Evolutionary conservation across 1,140 invertebrate species (phyloP), one percentile per base, ranked within the genome.

Genomic region (Psix sp.): DNA sequence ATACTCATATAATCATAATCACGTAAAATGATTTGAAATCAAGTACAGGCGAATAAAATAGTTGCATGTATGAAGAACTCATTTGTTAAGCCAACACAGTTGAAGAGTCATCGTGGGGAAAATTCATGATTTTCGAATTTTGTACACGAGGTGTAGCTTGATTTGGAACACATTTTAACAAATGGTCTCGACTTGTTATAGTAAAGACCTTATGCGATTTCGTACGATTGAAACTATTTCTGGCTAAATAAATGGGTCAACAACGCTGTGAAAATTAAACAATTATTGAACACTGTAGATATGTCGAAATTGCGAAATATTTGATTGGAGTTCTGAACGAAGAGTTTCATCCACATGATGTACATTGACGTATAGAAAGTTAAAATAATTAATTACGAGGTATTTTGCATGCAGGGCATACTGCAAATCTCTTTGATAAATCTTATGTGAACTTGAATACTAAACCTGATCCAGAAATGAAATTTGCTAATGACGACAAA

Each of bases 381-480:
- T 56, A 57, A 67, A 57, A 51, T 57, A 52, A 36, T 56, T 46
- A 3, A 66, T 46, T 66, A 21, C 35, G 14, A 48, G 18, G 52
- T 45, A 57, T 56, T 68, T 68, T 45, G 46, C n/a, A 59, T 59
- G 63, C 45, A 29, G 35, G 33, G 26, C 46, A 45, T 52, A 45
- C 59, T 59, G 38, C 45, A 70, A 60, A 54, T 51, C 35, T 40
- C n/a, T 70, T 70, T 54, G 45, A 54, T 14, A 35, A 60, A 48
- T n/a, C n/a, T n/a, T n/a, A n/a, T n/a, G 26, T 29, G n/a, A n/a
- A 29, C 7, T 29, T 29, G 26, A 29, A 29, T 29, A 29, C n/a
- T 29, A 29, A n/a, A 29, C 2, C 7, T 29, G 1, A 29, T n/a
- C n/a, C n/a, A n/a, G n/a, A n/a, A n/a, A n/a, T n/a, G n/a, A n/a